Evolutionary conservation across 2,797 vertebrate species (phyloP).

Genomic region (Threskiornis aethiopicus): DNA sequence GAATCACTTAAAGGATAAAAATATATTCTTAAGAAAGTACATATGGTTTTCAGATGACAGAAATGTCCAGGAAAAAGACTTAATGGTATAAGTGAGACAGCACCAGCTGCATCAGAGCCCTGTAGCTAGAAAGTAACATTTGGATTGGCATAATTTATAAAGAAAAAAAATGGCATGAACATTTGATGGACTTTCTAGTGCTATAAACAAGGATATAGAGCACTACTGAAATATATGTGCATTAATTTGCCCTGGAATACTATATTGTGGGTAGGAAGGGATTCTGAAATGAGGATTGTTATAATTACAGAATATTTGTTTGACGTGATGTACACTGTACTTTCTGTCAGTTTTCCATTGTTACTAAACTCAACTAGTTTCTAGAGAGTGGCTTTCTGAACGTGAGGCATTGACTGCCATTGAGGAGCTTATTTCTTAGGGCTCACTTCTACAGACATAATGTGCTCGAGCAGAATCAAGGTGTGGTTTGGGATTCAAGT

Average conservation of each 20-base stretch:
- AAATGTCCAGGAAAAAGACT: not conserved
- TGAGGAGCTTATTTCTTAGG: not conserved
- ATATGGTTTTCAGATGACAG: not conserved
- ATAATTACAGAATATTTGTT: not conserved
- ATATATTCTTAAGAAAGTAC: not conserved
- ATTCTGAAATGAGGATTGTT: not conserved
- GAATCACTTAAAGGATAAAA: conserved; percentile 1
- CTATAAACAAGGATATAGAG: not conserved
- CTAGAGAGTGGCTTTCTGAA: not conserved
- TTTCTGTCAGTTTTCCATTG: not conserved
- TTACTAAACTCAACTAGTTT: not conserved
- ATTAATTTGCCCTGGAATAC: not conserved
- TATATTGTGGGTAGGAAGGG: not conserved
- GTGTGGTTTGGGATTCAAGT: not conserved
- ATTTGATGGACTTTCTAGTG: not conserved
- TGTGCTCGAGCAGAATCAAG: not conserved
- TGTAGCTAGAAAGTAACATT: not conserved
- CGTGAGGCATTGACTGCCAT: not conserved
- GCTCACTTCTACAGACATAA: not conserved
- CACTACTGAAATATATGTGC: not conserved
- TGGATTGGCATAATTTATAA: not conserved
- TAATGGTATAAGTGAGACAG: not conserved
- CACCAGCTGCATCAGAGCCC: not conserved
- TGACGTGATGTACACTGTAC: not conserved
- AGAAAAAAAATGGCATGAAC: not conserved